These are phyloP conservation scores for Delphinapterus leucas DNA, from an alignment of 2,113 vertebrate genomes.

Conservation along the genomic window DNA sequence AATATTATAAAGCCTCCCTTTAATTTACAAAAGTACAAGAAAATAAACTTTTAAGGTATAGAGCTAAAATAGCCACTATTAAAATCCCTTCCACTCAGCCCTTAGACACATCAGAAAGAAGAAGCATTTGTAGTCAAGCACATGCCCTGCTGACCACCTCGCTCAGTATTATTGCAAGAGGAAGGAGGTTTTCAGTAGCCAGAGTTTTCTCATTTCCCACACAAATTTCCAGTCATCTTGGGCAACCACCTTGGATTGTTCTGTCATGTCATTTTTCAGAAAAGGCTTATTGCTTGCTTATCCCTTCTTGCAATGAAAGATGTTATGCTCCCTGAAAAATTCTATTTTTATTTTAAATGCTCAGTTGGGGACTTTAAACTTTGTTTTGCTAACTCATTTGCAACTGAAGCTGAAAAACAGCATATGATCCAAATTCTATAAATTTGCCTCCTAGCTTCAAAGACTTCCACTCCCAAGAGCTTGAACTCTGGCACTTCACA, in stretches of 20 bases:
- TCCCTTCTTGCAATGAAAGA: slow-evolving; percentile 12
- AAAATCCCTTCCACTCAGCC: neutral
- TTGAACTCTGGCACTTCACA: neutral
- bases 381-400: slow-evolving; percentile 70
- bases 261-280: neutral
- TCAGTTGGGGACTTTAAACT: slow-evolving; percentile 68
- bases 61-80: neutral
- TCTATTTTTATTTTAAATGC: slow-evolving; percentile 72
- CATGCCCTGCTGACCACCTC: neutral
- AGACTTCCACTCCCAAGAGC: slow-evolving; percentile 59
- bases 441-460: slow-evolving; percentile 45
- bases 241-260: neutral
- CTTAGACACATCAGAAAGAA: neutral
- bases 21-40: neutral
- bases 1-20: neutral
- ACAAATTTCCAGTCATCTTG: slow-evolving; percentile 9
- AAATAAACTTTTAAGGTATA: neutral
- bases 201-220: neutral
- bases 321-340: slow-evolving; percentile 16
- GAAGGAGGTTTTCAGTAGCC: neutral
- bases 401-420: slow-evolving; percentile 52
- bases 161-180: neutral
- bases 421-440: slow-evolving; percentile 49
- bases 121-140: neutral
- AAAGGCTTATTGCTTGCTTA: slow-evolving; percentile 14